Evolutionary conservation across 2,113 vertebrate species (phyloP), one percentile per base, ranked within the genome.

Genomic region (Corythaixoides concolor): DNA sequence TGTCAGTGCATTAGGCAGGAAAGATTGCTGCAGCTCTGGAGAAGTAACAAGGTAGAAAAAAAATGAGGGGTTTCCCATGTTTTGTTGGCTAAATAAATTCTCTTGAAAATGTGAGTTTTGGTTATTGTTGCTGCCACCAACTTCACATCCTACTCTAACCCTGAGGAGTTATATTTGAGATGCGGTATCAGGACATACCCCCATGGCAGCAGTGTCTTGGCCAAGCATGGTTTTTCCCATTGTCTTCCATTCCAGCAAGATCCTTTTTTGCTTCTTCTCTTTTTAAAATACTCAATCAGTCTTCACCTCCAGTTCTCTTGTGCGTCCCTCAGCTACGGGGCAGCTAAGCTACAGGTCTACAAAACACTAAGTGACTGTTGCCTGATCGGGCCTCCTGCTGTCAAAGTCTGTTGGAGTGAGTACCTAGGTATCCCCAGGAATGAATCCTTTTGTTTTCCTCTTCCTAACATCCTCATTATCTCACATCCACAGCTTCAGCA

Each of bases 211-310:
- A 1, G 22, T 55, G 56, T 79, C 79, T 77, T 64, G 32, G 23
- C 79, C 47, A 74, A 35, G n/a, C 1, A 0, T 14, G 14, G 0
- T 33, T 89, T 63, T 43, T 43, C 74, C 43, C 2, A 0, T 67
- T 70, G 27, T 32, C 12, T 72, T 77, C 37, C 50, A 13, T 85
- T 80, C 63, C 6, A 3, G 45, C 45, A 72, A 88, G 50, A 82
- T 70, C 19, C 33, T 73, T 89, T 67, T 68, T 78, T 84, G 10
- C 17, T 55, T 8, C 43, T 75, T 78, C 39, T 72, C 22, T 68
- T 89, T 85, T 64, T 79, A 52, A 83, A 85, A 76, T 33, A 56
- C 39, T 77, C 52, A 53, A 1, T 7, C 6, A 19, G 4, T 73
- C 91, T 82, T 59, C 62, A 32, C n/a, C n/a, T 82, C 69, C 3